phyloP scores from a whole-genome alignment of 2,888 invertebrate species.

The Nomada flava region DNA sequence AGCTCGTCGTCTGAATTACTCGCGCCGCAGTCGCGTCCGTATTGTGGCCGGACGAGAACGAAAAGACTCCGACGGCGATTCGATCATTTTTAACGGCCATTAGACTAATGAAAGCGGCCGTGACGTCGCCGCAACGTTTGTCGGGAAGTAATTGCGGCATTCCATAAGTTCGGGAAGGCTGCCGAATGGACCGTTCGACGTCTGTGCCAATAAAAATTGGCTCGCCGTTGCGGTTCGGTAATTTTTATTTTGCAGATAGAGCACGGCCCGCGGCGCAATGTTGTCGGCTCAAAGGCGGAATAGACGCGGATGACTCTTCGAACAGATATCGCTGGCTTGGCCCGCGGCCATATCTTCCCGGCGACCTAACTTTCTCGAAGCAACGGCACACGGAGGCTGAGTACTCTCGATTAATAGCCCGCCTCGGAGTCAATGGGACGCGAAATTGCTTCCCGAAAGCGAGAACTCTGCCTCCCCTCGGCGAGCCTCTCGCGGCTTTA shows the following conservation, averaged over 20 bases:
- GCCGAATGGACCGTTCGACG: background rate
- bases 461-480: conserved; percentile 4
- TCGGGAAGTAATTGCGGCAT: background rate
- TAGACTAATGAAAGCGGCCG: background rate
- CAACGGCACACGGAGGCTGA: conserved; percentile 25
- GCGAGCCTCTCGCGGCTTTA: background rate
- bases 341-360: conserved; percentile 48
- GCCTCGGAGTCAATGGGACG: conserved; percentile 72
- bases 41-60: background rate
- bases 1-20: background rate
- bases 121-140: background rate
- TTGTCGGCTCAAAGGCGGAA: conserved; percentile 20
- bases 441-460: conserved; percentile 66
- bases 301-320: conserved; percentile 14
- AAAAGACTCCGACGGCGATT: background rate
- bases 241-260: conserved; percentile 19
- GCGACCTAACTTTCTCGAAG: conserved; percentile 7
- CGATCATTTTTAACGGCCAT: background rate
- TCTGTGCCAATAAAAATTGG: conserved; percentile 45
- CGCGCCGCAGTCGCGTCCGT: background rate
- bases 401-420: conserved; percentile 69
- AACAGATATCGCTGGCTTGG: conserved; percentile 35
- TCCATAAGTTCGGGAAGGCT: too few relatives aligned
- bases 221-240: background rate
- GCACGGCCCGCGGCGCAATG: background rate